These are phyloP conservation scores for Tragelaphus scriptus DNA, from an alignment of 2,113 vertebrate species.

Conservation along the genomic window DNA sequence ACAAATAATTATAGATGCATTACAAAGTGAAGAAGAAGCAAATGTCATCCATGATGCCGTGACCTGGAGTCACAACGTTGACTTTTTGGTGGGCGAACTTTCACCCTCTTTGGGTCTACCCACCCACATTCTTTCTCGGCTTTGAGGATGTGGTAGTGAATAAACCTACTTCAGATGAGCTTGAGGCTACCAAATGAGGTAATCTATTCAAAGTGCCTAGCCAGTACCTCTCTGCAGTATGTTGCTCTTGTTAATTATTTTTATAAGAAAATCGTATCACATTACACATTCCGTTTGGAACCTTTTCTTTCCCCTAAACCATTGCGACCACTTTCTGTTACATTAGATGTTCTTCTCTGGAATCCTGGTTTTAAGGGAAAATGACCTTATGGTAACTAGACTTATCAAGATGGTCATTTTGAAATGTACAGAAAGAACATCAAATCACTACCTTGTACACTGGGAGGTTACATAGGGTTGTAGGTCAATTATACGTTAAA, in stretches of 20 bases:
- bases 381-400: background rate
- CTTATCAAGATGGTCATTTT: background rate
- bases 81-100: background rate
- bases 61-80: background rate
- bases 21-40: background rate
- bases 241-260: background rate
- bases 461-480: too few species aligned
- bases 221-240: background rate
- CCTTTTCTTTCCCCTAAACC: background rate
- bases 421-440: background rate
- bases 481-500: background rate
- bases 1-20: background rate
- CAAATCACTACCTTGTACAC: background rate
- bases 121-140: rapidly evolving
- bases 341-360: background rate
- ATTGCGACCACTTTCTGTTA: background rate
- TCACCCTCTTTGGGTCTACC: background rate
- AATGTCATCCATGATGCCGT: background rate
- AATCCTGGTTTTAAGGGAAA: background rate
- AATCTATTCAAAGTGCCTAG: background rate
- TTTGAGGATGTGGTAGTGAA: background rate
- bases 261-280: background rate
- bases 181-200: background rate
- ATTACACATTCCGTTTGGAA: background rate
- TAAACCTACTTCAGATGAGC: background rate